Conservation (phyloP, 2,113 vertebrate genomes). For the Scomber colias region DNA sequence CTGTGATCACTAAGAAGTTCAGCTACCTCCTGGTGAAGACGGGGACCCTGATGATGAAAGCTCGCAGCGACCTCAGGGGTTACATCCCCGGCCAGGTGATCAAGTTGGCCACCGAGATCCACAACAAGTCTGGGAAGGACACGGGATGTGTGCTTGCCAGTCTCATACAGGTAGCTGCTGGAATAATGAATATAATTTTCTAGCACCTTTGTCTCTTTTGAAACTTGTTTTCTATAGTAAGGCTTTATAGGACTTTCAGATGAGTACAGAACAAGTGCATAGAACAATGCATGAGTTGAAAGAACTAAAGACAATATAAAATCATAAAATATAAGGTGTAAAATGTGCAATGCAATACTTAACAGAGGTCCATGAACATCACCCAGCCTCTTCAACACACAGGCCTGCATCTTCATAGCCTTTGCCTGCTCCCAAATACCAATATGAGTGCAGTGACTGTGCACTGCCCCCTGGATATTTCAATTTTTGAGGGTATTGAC, state of each 20-base stretch:
- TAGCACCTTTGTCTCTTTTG: no score
- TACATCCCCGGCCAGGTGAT: conserved; percentile 95
- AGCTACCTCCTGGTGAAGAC: conserved; percentile 97
- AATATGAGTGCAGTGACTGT: conserved; percentile 3
- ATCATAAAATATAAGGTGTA: not conserved
- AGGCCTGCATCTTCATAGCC: not conserved
- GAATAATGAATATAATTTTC: not conserved
- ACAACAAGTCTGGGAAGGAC: conserved; percentile 97
- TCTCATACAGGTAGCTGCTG: conserved; percentile 91
- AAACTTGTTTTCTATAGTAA: no score
- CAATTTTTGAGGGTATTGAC: not conserved
- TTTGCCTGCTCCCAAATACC: not conserved
- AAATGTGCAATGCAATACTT: not conserved
- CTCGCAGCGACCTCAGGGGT: conserved; percentile 90
- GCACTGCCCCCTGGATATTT: not conserved
- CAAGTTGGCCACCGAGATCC: conserved; percentile 90
- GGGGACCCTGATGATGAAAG: conserved; percentile 90
- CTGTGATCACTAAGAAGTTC: conserved; percentile 93
- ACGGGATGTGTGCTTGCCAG: conserved; percentile 92
- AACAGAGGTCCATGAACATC: no score
- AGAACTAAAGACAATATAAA: not conserved
- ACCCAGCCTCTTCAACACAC: not conserved
- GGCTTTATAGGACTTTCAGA: not conserved
- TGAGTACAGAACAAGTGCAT: not conserved
- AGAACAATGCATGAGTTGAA: not conserved